These are phyloP conservation scores for Cotesia typhae DNA, from an alignment of 1,140 invertebrate species.

Conservation along the genomic window DNA sequence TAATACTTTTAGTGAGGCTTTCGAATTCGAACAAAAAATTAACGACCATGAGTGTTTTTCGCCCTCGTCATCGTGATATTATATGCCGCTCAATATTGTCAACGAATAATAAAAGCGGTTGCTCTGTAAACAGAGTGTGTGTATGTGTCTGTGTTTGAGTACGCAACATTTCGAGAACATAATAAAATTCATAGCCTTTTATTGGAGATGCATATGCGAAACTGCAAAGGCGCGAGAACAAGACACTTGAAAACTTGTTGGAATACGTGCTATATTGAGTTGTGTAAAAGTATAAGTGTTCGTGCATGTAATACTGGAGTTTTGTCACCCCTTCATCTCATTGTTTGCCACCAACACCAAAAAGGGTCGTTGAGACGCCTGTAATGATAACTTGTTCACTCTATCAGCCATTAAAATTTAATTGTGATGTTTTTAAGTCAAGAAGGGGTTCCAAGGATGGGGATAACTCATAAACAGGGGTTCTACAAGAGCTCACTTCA, in stretches of 20 bases:
- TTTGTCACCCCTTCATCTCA: conserved; percentile 1
- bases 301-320: no score
- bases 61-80: neutral
- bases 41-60: neutral
- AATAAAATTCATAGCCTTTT: conserved; percentile 33
- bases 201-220: conserved; percentile 22
- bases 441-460: conserved; percentile 20
- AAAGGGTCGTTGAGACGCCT: conserved; percentile 11
- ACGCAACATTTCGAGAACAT: conserved; percentile 12
- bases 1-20: conserved; percentile 5
- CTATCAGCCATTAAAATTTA: conserved; percentile 40
- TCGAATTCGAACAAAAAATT: conserved; percentile 5
- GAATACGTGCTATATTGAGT: neutral
- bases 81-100: conserved; percentile 25
- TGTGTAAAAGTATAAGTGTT: no score
- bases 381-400: conserved; percentile 19
- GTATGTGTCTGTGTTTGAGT: no score
- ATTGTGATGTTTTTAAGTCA: conserved; percentile 40
- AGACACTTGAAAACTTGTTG: neutral
- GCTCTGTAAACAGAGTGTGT: neutral
- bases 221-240: neutral
- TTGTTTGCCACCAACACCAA: neutral
- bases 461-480: conserved; percentile 24
- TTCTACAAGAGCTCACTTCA: conserved; percentile 31
- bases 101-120: neutral